Base-by-base conservation (phyloP, 2,113 vertebrate genomes). In the Sylvia atricapilla region DNA sequence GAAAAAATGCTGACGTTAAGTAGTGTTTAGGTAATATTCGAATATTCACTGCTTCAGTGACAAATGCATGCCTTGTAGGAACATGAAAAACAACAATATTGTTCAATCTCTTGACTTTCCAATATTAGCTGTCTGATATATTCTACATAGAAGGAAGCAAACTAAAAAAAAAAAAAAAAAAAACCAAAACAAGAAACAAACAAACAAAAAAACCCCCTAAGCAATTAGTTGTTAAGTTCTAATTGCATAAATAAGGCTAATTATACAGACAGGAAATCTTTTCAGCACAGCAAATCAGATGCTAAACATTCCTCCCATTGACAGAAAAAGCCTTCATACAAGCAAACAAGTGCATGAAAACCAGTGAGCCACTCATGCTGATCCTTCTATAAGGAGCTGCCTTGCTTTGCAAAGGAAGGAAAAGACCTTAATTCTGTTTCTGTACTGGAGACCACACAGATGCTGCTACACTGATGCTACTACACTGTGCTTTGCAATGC, bases 171-270 rank as follows among this genome's bases (percentile, higher is more conserved):
- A 41, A 41, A 11, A 41, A 41, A 41, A 41, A 41, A 41, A 41
- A 41, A 41, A 41, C 41, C 41, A 41, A 41, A 41, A 41, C 41
- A 41, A 41, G 15, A 41, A 41, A 41, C 41, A 41, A 41, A 41
- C 39, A 41, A 41, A 41, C 39, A 41, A 41, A 41, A 41, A 41
- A 41, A 41, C 39, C 46, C 0, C 14, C 49, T 30, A 82, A 87
- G 66, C 73, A 95, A 89, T 84, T 91, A 95, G 76, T 46, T 35
- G n/a, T 55, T 92, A 87, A 91, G 72, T 62, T 84, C 55, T 86
- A 94, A 92, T 84, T 28, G 35, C 62, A 90, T 76, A 85, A 95
- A 94, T 87, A 94, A 90, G 46, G 58, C 67, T 91, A 91, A 94
- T 95, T 96, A 94, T 55, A 83, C 50, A 89, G 89, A 87, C 0